Percentiles rank a stretch among this genome's conserved stretches.
These are phyloP conservation scores for Semaprochilodus insignis DNA, from an alignment of 2,797 vertebrate species.

Conservation along the genomic window DNA sequence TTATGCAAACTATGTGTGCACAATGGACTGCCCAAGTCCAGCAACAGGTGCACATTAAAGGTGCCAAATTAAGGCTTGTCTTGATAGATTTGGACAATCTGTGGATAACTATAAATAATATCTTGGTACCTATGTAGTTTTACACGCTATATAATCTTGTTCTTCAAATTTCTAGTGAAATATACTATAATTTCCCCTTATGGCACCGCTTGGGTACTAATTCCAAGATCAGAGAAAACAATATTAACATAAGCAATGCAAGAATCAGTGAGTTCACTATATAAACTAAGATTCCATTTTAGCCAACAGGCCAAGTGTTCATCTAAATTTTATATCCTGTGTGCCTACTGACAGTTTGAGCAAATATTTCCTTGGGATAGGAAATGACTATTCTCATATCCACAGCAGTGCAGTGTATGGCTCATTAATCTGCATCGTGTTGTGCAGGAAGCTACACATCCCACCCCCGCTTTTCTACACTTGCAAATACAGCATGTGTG, in stretches of 20 bases:
- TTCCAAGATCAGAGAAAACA: constrained; percentile 5
- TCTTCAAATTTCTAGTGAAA: neutral
- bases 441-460: neutral
- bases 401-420: neutral
- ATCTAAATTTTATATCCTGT: neutral
- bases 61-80: neutral
- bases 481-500: neutral
- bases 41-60: neutral
- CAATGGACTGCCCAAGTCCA: too few species aligned
- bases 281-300: neutral
- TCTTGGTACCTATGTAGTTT: neutral
- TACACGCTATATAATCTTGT: neutral
- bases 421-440: constrained; percentile 16
- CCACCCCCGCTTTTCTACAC: neutral
- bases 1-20: too few species aligned
- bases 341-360: neutral
- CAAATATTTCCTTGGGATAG: neutral
- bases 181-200: neutral
- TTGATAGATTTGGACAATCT: neutral
- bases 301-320: neutral
- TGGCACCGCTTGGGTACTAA: neutral
- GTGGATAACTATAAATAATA: neutral
- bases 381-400: constrained; percentile 17
- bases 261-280: neutral
- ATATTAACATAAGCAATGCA: neutral